Evolutionary conservation across 2,797 vertebrate species (phyloP), one percentile per base, ranked within the genome.

Genomic region (Cuniculus paca): DNA sequence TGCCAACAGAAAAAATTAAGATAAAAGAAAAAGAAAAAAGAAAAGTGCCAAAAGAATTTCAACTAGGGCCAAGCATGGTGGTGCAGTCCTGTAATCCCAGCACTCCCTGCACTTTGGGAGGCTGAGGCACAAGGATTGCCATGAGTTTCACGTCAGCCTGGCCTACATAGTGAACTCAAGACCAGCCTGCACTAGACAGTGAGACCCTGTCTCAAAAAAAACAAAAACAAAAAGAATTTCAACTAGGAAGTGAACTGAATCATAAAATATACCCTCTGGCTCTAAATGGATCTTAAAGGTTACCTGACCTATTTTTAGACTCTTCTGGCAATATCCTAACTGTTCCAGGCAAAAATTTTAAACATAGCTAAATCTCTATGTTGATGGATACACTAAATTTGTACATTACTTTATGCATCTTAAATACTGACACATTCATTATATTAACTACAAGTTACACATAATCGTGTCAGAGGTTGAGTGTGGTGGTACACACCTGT

Each of bases 211-310:
- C 63, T n/a, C 63, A 34, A 63, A 63, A 63, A 61, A 22, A 61
- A 61, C 31, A 31, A 93, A 56, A 54, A 54, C n/a, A n/a, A 19
- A 50, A 2, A 48, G 72, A 90, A 93, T 94, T 97, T 96, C 90
- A 95, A 81, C 50, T 70, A 95, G 77, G 19, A 97, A 95, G 83
- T 70, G 92, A 90, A 91, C 0, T 86, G 65, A 95, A 95, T 90
- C 78, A 68, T 83, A 63, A 95, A 92, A 96, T 90, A 34, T 6
- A 93, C 0, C 95, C 22, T 88, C 72, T 58, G 24, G 54, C 34
- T 79, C 74, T 80, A 60, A 90, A 95, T 31, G 36, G 68, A 83
- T 63, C 61, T 92, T 92, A 94, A 92, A 94, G 88, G 78, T 94
- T 63, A 83, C 28, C 42, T 75, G 28, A 58, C 70, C 75, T 60